Percentiles rank a stretch among this genome's conserved stretches.
Evolutionary conservation across 1,140 invertebrate species (phyloP).

Genomic region (Aphelinus atriplicis): DNA sequence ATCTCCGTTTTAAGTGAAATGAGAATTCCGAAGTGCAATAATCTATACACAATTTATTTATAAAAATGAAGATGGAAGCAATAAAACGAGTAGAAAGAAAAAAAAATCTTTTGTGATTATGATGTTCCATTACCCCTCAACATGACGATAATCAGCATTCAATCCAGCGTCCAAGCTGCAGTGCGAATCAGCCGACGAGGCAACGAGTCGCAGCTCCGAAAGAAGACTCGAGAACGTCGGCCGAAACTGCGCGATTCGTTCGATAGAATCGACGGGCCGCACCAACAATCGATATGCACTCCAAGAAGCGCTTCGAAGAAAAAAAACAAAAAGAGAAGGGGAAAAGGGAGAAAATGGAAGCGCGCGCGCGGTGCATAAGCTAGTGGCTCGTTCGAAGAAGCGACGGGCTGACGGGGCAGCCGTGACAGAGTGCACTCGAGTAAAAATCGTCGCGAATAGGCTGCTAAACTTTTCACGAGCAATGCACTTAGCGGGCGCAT

Average conservation of each 20-base stretch:
- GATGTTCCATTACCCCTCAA: no score
- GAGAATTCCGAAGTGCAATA: slow-evolving; percentile 40
- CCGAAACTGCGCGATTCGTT: background rate
- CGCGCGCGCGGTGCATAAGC: no score
- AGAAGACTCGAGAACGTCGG: background rate
- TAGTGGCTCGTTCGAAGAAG: no score
- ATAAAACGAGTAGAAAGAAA: slow-evolving; percentile 35
- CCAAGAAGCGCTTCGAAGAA: background rate
- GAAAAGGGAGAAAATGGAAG: background rate
- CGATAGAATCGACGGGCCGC: background rate
- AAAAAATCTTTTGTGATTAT: background rate
- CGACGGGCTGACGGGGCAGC: no score
- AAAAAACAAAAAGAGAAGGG: background rate
- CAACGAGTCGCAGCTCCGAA: no score
- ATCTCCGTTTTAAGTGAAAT: slow-evolving; percentile 11
- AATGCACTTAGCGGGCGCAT: background rate
- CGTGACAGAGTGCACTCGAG: background rate
- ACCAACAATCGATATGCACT: background rate
- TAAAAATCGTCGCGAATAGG: slow-evolving; percentile 23
- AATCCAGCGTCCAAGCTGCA: no score
- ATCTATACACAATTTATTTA: slow-evolving; percentile 40
- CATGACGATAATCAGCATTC: no score
- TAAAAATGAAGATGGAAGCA: slow-evolving; percentile 40
- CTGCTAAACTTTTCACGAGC: slow-evolving; percentile 40
- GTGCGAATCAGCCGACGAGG: no score